A percentile compares a stretch with the other conserved stretches of the same genome.
These are phyloP conservation scores for Diplolepis rosae DNA, from an alignment of 2,888 invertebrate genomes.

Conservation along the genomic window DNA sequence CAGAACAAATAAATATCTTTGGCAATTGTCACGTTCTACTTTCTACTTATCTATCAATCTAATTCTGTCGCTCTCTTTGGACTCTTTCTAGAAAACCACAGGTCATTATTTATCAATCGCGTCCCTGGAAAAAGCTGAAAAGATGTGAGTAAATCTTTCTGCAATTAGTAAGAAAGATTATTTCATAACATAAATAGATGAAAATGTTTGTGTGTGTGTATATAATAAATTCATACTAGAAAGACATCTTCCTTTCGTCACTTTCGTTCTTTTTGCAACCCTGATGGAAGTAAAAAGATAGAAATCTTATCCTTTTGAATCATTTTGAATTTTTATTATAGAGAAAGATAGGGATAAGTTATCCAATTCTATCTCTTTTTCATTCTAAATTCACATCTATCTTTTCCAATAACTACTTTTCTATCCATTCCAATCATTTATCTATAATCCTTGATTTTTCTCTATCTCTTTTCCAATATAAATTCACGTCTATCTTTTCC, in stretches of 20 bases:
- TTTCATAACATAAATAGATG: neutral
- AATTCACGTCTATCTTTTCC: too few relatives aligned
- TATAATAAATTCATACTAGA: conserved; percentile 32
- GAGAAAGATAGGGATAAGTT: too few relatives aligned
- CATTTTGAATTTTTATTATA: too few relatives aligned
- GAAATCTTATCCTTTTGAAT: too few relatives aligned
- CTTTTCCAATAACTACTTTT: too few relatives aligned
- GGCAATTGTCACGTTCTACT: conserved; percentile 62
- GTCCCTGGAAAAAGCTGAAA: neutral
- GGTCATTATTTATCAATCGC: conserved; percentile 33
- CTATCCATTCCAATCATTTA: too few relatives aligned
- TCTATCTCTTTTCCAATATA: too few relatives aligned
- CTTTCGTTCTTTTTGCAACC: conserved; percentile 64
- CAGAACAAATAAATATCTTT: conserved; percentile 60
- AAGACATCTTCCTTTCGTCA: conserved; percentile 62
- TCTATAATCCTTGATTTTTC: too few relatives aligned
- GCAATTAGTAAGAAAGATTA: neutral
- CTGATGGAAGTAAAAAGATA: too few relatives aligned
- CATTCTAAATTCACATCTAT: too few relatives aligned
- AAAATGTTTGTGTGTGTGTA: neutral
- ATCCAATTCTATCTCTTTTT: too few relatives aligned
- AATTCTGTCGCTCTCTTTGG: conserved; percentile 31
- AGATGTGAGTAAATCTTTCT: too few relatives aligned
- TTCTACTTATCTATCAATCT: conserved; percentile 18
- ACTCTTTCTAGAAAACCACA: conserved; percentile 16